Evolutionary conservation across 2,888 invertebrate genomes (phyloP), one percentile per base, ranked within the genome.

Genomic region (Bembecia ichneumoniformis): DNA sequence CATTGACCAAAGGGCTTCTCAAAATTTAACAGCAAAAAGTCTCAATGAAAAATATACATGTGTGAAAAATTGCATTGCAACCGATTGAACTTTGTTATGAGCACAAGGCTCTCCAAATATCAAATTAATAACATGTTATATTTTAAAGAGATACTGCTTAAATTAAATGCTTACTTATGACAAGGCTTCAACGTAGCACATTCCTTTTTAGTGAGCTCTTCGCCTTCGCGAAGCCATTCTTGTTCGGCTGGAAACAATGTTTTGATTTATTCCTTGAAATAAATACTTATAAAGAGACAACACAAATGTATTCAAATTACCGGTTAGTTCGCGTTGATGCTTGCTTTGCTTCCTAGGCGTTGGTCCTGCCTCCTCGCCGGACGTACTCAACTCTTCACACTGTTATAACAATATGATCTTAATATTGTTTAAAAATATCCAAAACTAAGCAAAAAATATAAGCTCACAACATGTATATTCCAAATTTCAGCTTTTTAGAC

Each of bases 271-370:
- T 17, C 44, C 15, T 46, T 34, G 28, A 5, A 28, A 28, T 20
- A 46, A 17, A 46, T n/a, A 46, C 11, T 46, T 4, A 44, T 9
- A 0, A 13, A 40, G 11, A 35, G 35, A 47, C 40, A 13, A 47
- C 40, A 13, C 5, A 13, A 13, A 40, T 40, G 40, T 3, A 40
- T 9, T n/a, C n/a, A 13, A 43, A 16, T 34, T 62, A 86, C 87
- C 84, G 51, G 82, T 80, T 47, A 87, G 70, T 55, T 87, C 81
- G 5, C 82, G 76, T 58, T 87, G 87, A 58, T 87, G 88, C 68
- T 90, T 87, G 51, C 89, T 88, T 65, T 90, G 90, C 70, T 91
- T 91, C 43, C 91, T 80, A 1, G 91, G 90, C 10, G 91, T 90
- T 0, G 91, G 90, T 1, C 91, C 90, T 0, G 87, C 84, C 53